phyloP scores from a whole-genome alignment of 2,113 vertebrate species.

The Archilochus colubris region DNA sequence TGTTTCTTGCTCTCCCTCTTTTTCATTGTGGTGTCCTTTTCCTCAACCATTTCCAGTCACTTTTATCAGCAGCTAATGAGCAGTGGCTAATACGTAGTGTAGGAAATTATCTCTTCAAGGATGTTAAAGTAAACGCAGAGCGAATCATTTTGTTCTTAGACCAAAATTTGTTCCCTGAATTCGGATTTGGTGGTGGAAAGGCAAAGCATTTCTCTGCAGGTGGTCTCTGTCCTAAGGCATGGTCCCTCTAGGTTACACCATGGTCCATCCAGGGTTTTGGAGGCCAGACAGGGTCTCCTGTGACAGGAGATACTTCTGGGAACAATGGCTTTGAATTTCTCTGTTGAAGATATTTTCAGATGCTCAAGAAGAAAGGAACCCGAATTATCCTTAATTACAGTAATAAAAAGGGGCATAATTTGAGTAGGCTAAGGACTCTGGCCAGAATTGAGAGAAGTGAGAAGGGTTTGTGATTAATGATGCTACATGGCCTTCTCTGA shows the following conservation, averaged over 20 bases:
- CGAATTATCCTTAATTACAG: background rate
- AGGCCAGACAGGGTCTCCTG: background rate
- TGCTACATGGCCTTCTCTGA: accelerated
- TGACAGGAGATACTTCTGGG: background rate
- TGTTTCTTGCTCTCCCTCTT: background rate
- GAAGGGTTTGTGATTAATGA: background rate
- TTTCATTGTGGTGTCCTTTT: background rate
- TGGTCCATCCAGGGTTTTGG: background rate
- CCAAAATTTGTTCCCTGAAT: background rate
- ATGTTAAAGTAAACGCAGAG: background rate
- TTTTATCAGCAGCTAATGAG: background rate
- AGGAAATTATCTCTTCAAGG: background rate
- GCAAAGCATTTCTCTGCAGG: background rate
- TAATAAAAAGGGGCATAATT: background rate
- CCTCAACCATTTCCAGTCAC: background rate
- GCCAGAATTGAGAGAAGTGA: background rate
- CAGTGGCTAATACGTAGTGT: background rate
- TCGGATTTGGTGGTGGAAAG: background rate
- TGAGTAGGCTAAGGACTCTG: background rate
- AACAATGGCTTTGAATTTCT: background rate
- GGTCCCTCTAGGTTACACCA: background rate
- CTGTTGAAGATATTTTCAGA: background rate
- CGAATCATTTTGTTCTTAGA: background rate
- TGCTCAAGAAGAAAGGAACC: background rate
- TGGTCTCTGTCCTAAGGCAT: background rate